These are phyloP conservation scores for Tonatia bakeri DNA, from an alignment of 2,113 vertebrate genomes.

Conservation along the genomic window DNA sequence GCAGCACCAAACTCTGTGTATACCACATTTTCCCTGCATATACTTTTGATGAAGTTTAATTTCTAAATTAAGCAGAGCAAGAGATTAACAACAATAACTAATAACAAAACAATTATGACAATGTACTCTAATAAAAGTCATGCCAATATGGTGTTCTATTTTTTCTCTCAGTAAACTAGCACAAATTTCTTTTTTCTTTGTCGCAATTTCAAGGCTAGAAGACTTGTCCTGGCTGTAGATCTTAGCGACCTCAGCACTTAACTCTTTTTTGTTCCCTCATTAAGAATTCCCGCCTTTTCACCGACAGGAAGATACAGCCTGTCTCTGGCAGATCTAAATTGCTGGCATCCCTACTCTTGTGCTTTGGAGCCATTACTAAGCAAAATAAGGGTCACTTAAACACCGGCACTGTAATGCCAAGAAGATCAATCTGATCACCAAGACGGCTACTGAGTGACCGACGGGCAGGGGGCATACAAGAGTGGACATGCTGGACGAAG, in stretches of 20 bases:
- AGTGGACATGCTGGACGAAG: neutral
- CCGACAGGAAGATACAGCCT: neutral
- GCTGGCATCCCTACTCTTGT: neutral
- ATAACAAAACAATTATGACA: too few relatives aligned
- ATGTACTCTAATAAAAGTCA: neutral
- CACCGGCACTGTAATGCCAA: neutral
- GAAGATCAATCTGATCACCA: neutral
- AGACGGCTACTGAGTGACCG: neutral
- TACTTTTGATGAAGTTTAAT: too few relatives aligned
- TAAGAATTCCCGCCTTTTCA: neutral
- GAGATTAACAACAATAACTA: too few relatives aligned
- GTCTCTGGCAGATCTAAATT: neutral
- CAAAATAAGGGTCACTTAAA: neutral
- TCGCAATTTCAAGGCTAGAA: neutral
- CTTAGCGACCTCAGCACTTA: neutral
- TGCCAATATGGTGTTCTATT: neutral
- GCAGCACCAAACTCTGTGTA: too few relatives aligned
- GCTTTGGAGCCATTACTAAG: neutral
- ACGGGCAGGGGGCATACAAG: neutral
- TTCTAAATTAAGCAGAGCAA: too few relatives aligned
- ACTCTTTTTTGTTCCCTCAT: neutral
- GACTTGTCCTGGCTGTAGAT: neutral
- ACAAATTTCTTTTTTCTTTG: neutral
- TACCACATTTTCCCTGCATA: too few relatives aligned
- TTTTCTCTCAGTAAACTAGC: neutral